Evolutionary conservation across 2,113 vertebrate genomes (phyloP).

Genomic region (Pholis gunnellus): DNA sequence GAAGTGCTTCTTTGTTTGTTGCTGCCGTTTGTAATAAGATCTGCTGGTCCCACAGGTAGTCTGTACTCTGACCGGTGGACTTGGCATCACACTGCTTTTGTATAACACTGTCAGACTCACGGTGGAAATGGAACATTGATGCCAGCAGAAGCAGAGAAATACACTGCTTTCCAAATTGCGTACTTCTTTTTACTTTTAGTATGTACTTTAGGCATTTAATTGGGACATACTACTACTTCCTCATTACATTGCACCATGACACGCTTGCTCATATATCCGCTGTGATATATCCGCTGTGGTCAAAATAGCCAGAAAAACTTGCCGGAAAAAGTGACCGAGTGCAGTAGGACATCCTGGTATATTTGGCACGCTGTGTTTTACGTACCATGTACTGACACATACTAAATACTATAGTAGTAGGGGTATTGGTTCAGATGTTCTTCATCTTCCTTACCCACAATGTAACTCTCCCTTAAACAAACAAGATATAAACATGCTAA

Average conservation of each 20-base stretch:
- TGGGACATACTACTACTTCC: neutral
- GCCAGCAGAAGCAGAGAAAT: neutral
- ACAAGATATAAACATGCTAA: neutral
- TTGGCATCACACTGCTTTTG: neutral
- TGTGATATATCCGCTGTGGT: neutral
- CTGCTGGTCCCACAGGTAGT: neutral
- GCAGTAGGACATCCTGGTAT: too few relatives aligned
- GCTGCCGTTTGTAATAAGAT: neutral
- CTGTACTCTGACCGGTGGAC: neutral
- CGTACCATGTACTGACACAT: too few relatives aligned
- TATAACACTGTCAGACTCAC: neutral
- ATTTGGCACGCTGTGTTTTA: too few relatives aligned
- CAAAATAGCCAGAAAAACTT: neutral
- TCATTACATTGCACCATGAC: neutral
- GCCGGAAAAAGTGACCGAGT: neutral
- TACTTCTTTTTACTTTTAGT: neutral
- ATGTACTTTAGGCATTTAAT: neutral
- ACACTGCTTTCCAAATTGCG: neutral
- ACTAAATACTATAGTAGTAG: neutral
- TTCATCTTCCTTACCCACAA: neutral
- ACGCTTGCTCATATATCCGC: neutral
- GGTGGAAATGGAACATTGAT: neutral
- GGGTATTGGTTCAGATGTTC: neutral
- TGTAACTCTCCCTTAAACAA: neutral
- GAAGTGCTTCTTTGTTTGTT: constrained; percentile 8